These are phyloP conservation scores for Trematocara nigrifrons DNA, from an alignment of 2,113 vertebrate species.

Conservation along the genomic window DNA sequence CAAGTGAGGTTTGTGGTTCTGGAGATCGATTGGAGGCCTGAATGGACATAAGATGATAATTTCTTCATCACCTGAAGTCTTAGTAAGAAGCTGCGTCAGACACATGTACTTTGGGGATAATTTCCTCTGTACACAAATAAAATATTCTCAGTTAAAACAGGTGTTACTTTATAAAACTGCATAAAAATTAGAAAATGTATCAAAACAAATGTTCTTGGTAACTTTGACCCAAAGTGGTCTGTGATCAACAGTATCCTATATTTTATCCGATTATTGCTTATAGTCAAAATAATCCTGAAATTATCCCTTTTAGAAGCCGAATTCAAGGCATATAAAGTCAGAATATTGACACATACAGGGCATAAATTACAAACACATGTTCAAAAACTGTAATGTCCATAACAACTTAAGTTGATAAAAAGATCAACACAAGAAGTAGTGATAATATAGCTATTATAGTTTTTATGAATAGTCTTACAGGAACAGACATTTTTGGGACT, in stretches of 20 bases:
- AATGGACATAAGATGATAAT: neutral
- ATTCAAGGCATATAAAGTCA: neutral
- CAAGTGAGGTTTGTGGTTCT: neutral
- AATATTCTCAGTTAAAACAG: neutral
- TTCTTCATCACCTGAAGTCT: neutral
- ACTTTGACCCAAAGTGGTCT: neutral
- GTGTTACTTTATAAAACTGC: neutral
- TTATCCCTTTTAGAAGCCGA: accelerated
- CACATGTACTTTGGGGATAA: neutral
- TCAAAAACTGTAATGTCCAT: neutral
- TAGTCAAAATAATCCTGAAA: neutral
- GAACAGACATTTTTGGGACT: neutral
- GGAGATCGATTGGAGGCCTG: neutral
- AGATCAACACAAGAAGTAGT: neutral
- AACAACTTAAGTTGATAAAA: neutral
- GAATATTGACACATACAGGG: neutral
- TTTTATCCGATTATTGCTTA: neutral
- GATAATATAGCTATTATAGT: neutral
- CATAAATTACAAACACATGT: neutral
- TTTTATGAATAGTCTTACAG: accelerated
- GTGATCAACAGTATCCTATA: neutral
- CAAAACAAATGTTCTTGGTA: neutral
- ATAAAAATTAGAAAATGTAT: neutral
- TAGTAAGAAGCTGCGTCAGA: accelerated
- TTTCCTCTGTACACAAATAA: accelerated